Evolutionary conservation across 2,113 vertebrate genomes (phyloP).

Genomic region (Pardalotus punctatus): DNA sequence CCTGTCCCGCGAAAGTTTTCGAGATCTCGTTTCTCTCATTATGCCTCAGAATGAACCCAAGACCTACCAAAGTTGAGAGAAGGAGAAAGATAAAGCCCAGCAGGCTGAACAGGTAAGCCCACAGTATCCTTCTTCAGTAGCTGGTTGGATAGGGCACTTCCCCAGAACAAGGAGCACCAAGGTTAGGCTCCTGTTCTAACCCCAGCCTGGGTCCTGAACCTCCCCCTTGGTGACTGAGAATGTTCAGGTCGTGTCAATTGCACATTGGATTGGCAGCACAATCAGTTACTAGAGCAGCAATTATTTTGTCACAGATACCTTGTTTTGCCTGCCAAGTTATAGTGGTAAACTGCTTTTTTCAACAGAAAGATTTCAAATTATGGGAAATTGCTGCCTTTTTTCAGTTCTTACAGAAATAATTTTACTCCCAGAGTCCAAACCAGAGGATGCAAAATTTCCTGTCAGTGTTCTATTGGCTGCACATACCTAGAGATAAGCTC

Average conservation of each 20-base stretch:
- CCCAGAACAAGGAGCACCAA: background rate
- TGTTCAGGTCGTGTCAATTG: background rate
- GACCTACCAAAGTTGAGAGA: background rate
- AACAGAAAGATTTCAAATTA: background rate
- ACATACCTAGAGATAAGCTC: background rate
- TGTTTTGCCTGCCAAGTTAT: background rate
- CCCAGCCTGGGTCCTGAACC: background rate
- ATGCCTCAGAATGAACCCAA: background rate
- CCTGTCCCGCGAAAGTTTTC: slow-evolving; percentile 46
- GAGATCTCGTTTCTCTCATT: slow-evolving; percentile 28
- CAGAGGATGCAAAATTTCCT: background rate
- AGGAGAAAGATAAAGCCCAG: background rate
- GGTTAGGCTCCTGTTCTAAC: background rate
- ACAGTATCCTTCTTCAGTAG: background rate
- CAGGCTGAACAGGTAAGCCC: background rate
- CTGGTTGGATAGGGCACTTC: background rate
- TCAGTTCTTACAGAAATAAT: background rate
- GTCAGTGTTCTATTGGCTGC: background rate
- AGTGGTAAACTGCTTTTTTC: background rate
- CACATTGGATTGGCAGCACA: background rate
- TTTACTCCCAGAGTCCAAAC: background rate
- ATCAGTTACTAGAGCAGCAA: background rate
- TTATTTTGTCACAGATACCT: background rate
- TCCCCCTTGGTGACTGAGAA: background rate
- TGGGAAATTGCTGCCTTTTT: background rate